Evolutionary conservation across 2,797 vertebrate genomes (phyloP).

Genomic region (Hyperoplus lanceolatus): DNA sequence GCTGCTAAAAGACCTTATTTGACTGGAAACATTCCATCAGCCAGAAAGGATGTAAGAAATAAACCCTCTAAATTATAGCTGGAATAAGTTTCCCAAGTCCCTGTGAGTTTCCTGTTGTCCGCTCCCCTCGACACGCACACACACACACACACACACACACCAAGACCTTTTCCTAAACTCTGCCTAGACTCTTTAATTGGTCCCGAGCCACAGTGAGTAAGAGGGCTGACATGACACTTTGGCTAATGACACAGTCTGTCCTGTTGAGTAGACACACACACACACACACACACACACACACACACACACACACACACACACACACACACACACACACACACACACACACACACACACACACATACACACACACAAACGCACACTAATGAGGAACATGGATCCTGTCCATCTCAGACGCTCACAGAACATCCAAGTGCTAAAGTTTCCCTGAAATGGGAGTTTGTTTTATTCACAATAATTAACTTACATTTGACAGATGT

Average conservation of each 20-base stretch:
- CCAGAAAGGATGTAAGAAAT: slow-evolving; percentile 1
- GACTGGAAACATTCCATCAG: neutral
- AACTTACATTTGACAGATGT: slow-evolving; percentile 15
- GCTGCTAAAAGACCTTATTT: slow-evolving; percentile 31
- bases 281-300: slow-evolving; percentile 11
- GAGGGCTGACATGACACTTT: slow-evolving; percentile 66
- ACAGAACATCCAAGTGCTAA: slow-evolving; percentile 30
- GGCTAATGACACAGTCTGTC: slow-evolving; percentile 69
- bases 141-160: slow-evolving; percentile 14
- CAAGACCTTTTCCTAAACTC: slow-evolving; percentile 42
- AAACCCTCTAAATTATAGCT: slow-evolving; percentile 30
- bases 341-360: slow-evolving; percentile 18
- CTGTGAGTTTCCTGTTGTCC: slow-evolving; percentile 4
- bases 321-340: slow-evolving; percentile 21
- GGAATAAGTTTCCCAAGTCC: slow-evolving; percentile 38
- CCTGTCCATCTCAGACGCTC: slow-evolving; percentile 21
- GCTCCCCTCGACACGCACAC: slow-evolving; percentile 12
- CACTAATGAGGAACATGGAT: slow-evolving; percentile 62
- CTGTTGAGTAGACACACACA: slow-evolving; percentile 41
- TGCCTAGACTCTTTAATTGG: slow-evolving; percentile 67
- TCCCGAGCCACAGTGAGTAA: slow-evolving; percentile 46
- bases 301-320: slow-evolving; percentile 24
- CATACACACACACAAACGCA: slow-evolving; percentile 1
- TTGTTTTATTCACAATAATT: slow-evolving; percentile 35
- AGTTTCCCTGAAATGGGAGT: slow-evolving; percentile 36